Evolutionary conservation across 2,888 invertebrate species (phyloP).

Genomic region (Theretra japonica): DNA sequence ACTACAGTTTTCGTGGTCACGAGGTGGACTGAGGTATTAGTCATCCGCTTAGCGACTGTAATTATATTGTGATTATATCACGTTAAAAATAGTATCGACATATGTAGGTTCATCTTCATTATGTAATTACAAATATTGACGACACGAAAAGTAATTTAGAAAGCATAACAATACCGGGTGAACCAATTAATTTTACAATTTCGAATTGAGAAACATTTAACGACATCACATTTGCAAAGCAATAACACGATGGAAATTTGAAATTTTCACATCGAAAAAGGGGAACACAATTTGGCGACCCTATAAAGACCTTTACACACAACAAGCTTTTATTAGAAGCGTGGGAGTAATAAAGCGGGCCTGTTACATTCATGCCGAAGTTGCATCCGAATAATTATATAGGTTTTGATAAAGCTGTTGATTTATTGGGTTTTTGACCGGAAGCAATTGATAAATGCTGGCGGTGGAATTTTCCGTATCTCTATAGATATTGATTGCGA

Average conservation of each 20-base stretch:
- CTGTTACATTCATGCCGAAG: conserved; percentile 51
- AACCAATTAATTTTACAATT: conserved; percentile 8
- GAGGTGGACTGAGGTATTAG: too few relatives aligned
- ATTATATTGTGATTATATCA: too few relatives aligned
- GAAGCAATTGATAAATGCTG: background rate
- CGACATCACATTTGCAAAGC: conserved; percentile 24
- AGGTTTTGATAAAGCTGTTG: conserved; percentile 52
- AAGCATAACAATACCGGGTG: background rate
- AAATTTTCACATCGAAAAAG: conserved; percentile 22
- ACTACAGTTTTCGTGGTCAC: too few relatives aligned
- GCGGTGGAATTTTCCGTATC: too few relatives aligned
- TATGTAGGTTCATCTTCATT: background rate
- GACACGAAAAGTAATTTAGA: background rate
- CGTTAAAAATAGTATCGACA: background rate
- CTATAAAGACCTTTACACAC: conserved; percentile 42
- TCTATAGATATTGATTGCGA: too few relatives aligned
- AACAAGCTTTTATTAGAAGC: conserved; percentile 51
- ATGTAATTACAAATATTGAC: too few relatives aligned
- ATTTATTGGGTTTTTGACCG: conserved; percentile 27
- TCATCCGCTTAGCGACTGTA: too few relatives aligned
- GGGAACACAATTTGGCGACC: conserved; percentile 36
- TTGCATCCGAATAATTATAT: conserved; percentile 58
- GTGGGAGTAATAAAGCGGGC: conserved; percentile 55
- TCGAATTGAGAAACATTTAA: conserved; percentile 7
- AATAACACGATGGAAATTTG: conserved; percentile 23